A percentile compares a stretch with the other conserved stretches of the same genome.
Conservation (phyloP, 2,797 vertebrate species). For the Ptychadena robeensis region DNA sequence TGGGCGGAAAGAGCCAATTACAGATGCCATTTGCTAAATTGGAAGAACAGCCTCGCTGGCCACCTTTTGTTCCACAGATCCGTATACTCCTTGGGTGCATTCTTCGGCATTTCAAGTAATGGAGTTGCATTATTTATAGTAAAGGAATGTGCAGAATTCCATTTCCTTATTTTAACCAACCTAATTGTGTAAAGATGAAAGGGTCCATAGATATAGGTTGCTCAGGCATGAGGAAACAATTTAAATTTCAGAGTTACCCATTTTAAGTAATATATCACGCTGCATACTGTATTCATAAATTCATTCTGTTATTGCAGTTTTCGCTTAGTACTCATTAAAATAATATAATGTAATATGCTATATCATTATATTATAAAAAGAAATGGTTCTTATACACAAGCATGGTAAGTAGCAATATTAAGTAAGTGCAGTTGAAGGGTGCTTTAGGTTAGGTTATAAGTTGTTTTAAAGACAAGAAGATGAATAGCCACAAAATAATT, state of each 20-base stretch:
- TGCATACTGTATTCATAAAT: neutral
- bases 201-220: neutral
- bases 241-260: neutral
- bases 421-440: too few relatives aligned
- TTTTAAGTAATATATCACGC: neutral
- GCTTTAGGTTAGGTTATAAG: too few relatives aligned
- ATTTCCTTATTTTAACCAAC: neutral
- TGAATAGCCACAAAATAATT: too few relatives aligned
- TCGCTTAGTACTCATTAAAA: neutral
- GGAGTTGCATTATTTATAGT: neutral
- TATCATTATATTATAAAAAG: too few relatives aligned
- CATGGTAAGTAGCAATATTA: too few relatives aligned
- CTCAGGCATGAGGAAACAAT: neutral
- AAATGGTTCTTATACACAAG: too few relatives aligned
- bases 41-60: constrained; percentile 48
- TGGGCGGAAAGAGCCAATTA: constrained; percentile 3
- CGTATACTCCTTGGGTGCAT: constrained; percentile 7
- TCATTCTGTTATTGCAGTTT: neutral
- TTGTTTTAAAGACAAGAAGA: too few relatives aligned
- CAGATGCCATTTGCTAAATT: constrained; percentile 57
- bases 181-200: neutral
- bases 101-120: constrained; percentile 25
- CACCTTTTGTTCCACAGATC: constrained; percentile 51
- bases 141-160: neutral
- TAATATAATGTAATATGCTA: too few relatives aligned